These are phyloP conservation scores for Paralichthys olivaceus DNA, from an alignment of 2,113 vertebrate genomes.

Conservation along the genomic window DNA sequence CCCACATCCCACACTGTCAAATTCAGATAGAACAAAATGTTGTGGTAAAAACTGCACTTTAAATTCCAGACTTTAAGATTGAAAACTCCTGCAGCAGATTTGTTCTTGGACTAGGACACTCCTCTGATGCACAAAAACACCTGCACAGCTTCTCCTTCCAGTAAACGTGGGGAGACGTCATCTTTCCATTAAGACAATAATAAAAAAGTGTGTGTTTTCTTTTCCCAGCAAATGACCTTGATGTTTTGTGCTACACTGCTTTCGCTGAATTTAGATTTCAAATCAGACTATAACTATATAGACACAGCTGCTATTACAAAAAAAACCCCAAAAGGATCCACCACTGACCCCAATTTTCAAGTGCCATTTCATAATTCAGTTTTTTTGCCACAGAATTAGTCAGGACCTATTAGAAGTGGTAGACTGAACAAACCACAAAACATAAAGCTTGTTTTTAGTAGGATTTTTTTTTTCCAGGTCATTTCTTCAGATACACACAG, in stretches of 20 bases:
- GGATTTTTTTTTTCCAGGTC: not conserved
- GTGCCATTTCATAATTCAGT: slow-evolving; percentile 77
- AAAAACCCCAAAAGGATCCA: slow-evolving; percentile 54
- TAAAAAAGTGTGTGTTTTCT: not conserved
- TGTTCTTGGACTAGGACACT: no score
- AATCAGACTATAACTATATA: slow-evolving; percentile 49
- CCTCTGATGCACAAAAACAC: no score
- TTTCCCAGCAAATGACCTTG: slow-evolving; percentile 3
- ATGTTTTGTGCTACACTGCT: slow-evolving; percentile 13
- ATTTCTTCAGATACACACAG: not conserved
- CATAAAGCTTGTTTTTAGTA: not conserved
- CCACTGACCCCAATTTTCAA: slow-evolving; percentile 68
- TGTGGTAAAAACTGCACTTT: no score
- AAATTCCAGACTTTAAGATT: no score
- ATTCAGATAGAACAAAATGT: no score
- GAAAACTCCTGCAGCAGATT: no score
- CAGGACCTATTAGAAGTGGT: no score
- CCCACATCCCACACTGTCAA: no score
- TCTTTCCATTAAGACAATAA: slow-evolving; percentile 4
- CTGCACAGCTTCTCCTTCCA: no score
- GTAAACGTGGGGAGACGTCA: not conserved
- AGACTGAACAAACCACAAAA: not conserved
- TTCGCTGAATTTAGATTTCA: slow-evolving; percentile 51
- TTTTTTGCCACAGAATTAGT: slow-evolving; percentile 45
- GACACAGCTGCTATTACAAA: slow-evolving; percentile 46